phyloP scores from a whole-genome alignment of 2,888 invertebrate species.

The Andrena bicolor region DNA sequence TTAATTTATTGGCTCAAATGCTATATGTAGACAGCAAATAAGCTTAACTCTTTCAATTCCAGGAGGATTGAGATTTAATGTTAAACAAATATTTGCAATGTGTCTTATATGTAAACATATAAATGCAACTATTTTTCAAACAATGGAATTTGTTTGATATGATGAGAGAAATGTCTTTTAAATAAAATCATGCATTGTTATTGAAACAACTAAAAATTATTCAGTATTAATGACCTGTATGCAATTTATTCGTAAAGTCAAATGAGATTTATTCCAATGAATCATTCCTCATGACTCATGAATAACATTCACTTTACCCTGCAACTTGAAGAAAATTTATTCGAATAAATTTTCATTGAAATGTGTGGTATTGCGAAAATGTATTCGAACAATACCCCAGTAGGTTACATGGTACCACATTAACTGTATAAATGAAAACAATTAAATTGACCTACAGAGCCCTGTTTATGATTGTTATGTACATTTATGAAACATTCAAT shows the following conservation, averaged over 20 bases:
- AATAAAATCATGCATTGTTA: too few relatives aligned
- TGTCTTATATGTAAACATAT: too few relatives aligned
- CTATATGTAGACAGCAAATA: too few relatives aligned
- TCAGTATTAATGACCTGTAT: not conserved
- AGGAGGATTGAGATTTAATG: too few relatives aligned
- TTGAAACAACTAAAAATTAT: not conserved
- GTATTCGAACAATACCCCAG: not conserved
- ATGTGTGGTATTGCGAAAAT: not conserved
- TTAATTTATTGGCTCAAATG: too few relatives aligned
- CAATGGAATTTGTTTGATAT: too few relatives aligned
- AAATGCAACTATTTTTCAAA: too few relatives aligned
- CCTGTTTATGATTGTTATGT: not conserved
- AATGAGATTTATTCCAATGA: not conserved
- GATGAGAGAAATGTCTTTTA: too few relatives aligned
- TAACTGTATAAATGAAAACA: not conserved
- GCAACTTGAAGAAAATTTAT: not conserved
- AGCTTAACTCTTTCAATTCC: too few relatives aligned
- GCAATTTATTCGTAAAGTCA: not conserved
- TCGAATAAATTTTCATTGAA: not conserved
- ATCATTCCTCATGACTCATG: not conserved
- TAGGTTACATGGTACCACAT: not conserved
- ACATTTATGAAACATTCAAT: not conserved
- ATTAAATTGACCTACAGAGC: not conserved
- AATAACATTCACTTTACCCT: not conserved
- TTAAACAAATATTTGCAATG: too few relatives aligned